Base-by-base conservation (phyloP, 1,140 invertebrate genomes). In the Papilio glaucus region DNA sequence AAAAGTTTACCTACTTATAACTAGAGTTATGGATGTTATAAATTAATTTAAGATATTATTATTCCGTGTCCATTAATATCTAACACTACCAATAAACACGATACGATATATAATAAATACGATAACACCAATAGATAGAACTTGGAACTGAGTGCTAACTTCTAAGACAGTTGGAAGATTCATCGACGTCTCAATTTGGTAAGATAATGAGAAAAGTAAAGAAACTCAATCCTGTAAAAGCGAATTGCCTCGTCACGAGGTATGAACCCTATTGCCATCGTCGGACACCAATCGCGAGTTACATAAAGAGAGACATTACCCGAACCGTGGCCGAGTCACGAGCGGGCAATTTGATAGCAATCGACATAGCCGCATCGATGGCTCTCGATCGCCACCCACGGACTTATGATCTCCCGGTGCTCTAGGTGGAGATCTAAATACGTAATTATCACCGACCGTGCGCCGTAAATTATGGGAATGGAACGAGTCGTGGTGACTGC, bases 221-320 rank as follows among this genome's bases (percentile, higher is more conserved):
- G 61, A 7, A 67, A 67, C 18, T 39, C 39, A 45, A 45, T 62
- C 26, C 26, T 26, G 15, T 29, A 67, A 45, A 67, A 4, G 10
- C 12, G 65, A 33, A 49, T 69, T 33, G 18, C 41, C 12, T 63
- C 65, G 65, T 69, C 41, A 69, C 65, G 65, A 45, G 39, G 24
- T 33, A 33, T 24, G 41, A 21, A 29, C 42, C 15, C 61, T 39
- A 39, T 39, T 37, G 61, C 33, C 61, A n/a, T 29, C 60, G 9
- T 21, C 37, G 61, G 33, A 63, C 61, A 63, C 42, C 65, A 49
- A 53, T 53, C 49, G 26, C 45, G n/a, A 71, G 72, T 81, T 82
- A 80, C 74, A 77, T 82, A 85, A 83, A 90, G 81, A 88, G 81
- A 90, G 86, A 90, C 87, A 87, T 89, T 88, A 89, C 78, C 72